These are phyloP conservation scores for Myiothlypis coronata DNA, from an alignment of 2,797 vertebrate species.

Conservation along the genomic window DNA sequence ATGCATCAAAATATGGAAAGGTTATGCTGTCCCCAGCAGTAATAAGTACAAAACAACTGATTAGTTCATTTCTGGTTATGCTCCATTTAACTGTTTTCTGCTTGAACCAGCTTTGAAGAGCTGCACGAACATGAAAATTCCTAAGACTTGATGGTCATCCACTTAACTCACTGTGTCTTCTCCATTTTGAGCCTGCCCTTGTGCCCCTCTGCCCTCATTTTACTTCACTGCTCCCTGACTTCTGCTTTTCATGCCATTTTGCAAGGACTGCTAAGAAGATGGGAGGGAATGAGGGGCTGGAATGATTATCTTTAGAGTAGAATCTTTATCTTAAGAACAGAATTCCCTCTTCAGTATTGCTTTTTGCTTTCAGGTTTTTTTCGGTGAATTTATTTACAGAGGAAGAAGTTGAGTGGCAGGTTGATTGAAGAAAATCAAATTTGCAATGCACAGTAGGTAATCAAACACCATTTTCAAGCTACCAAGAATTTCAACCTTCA, in stretches of 20 bases:
- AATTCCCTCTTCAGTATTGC: background rate
- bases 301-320: background rate
- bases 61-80: slow-evolving; percentile 24
- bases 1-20: background rate
- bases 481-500: background rate
- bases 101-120: slow-evolving; percentile 27
- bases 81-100: slow-evolving; percentile 56
- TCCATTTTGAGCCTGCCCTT: background rate
- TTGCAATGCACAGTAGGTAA: background rate
- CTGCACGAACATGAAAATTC: background rate
- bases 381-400: background rate
- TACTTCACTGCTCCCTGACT: background rate
- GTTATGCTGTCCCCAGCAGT: slow-evolving; percentile 4
- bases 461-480: background rate
- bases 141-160: background rate
- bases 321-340: background rate
- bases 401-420: background rate
- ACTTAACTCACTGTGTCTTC: background rate
- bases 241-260: background rate
- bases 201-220: background rate
- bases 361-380: background rate
- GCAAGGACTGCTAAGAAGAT: background rate
- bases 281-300: background rate
- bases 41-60: slow-evolving; percentile 25
- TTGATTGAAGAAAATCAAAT: background rate